Conservation (phyloP, 2,113 vertebrate genomes). For the Capreolus pygargus region DNA sequence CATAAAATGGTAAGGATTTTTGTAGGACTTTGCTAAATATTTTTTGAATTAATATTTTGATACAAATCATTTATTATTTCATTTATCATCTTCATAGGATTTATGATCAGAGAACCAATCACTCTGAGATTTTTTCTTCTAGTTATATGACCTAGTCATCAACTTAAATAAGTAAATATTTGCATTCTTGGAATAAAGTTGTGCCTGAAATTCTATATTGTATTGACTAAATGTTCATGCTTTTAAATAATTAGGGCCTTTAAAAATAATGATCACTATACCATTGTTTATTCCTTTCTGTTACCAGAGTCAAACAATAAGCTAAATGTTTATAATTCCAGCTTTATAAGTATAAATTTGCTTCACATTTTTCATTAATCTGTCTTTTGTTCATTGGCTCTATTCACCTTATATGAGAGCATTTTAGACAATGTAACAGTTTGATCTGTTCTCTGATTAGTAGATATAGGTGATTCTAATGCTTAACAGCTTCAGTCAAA, state of each 20-base stretch:
- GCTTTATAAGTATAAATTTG: background rate
- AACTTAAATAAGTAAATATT: background rate
- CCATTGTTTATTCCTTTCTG: background rate
- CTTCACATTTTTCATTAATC: background rate
- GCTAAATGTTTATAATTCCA: background rate
- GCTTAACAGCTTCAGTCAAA: background rate
- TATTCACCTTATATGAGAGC: background rate
- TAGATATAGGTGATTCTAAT: background rate
- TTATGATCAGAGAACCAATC: background rate
- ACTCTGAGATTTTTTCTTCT: background rate
- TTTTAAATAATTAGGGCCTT: background rate
- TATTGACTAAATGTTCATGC: background rate
- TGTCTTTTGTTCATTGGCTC: background rate
- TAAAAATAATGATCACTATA: background rate
- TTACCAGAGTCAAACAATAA: background rate
- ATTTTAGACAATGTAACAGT: background rate
- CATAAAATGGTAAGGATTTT: background rate
- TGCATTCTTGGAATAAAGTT: background rate
- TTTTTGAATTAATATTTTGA: background rate
- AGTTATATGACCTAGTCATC: background rate
- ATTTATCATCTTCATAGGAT: background rate
- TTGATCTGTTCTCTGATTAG: background rate
- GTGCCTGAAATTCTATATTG: background rate
- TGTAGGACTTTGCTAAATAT: background rate
- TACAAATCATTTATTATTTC: background rate